A percentile compares a stretch with the other conserved stretches of the same genome.
Conservation (phyloP, 2,797 vertebrate species). For the Notamacropus eugenii region DNA sequence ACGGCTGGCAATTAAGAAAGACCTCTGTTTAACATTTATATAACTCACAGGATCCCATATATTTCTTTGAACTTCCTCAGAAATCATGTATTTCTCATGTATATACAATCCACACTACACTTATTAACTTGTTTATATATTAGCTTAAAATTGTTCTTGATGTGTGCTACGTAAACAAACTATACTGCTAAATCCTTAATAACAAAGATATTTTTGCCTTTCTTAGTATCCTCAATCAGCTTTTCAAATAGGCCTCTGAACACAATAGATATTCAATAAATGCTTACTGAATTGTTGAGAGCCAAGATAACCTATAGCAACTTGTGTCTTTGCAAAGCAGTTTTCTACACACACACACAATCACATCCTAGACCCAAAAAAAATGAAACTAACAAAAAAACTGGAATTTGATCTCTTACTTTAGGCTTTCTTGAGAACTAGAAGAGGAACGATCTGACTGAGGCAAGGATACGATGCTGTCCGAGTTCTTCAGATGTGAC, state of each 20-base stretch:
- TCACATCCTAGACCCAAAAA: too few relatives aligned
- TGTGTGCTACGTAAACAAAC: neutral
- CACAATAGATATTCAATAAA: neutral
- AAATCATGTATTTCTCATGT: neutral
- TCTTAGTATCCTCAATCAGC: neutral
- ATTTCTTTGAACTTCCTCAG: neutral
- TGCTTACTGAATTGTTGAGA: neutral
- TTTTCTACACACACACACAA: neutral
- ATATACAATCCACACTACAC: neutral
- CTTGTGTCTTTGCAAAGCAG: neutral
- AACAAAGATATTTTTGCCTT: neutral
- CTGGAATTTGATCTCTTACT: conserved; percentile 86
- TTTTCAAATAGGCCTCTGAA: neutral
- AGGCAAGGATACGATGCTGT: conserved; percentile 95
- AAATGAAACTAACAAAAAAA: neutral
- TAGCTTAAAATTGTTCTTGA: neutral
- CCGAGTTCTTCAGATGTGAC: conserved; percentile 96
- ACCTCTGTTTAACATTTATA: conserved; percentile 18
- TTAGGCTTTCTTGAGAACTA: conserved; percentile 98
- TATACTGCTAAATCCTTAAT: neutral
- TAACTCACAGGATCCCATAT: neutral
- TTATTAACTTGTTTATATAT: neutral
- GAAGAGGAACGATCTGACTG: conserved; percentile 98
- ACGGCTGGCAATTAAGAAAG: conserved; percentile 87
- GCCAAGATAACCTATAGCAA: neutral